Base-by-base conservation (phyloP, 1,140 invertebrate genomes). In the Grapholita molesta region DNA sequence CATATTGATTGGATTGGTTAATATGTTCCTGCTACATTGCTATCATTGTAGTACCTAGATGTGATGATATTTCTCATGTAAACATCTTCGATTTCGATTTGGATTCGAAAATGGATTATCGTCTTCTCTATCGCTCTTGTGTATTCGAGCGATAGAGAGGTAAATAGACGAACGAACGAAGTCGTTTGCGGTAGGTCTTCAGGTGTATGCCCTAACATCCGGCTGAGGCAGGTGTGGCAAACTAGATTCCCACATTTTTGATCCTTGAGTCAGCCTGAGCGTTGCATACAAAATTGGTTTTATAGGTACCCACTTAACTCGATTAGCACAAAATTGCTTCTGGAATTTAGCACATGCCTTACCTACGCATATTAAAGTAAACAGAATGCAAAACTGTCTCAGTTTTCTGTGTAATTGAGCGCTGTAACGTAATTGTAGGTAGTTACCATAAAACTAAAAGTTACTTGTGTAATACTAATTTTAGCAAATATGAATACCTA, bases 191-290 rank as follows among this genome's bases (percentile, higher is more conserved):
- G n/a, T n/a, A n/a, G n/a, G n/a, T n/a, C n/a, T n/a, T n/a, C 38
- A 28, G 28, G 48, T 52, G 66, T 32, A 52, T 67, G 38, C 28
- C 23, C 18, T 28, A 55, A 28, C 53, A 28, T 55, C 24, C 24
- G 53, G 53, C 15, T 55, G n/a, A 55, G 23, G 53, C 53, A 55
- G 53, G 53, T 55, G 53, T 55, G 53, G 53, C 53, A 55, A 55
- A 55, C 53, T 55, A 55, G 53, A 55, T 25, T 55, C 53, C 53
- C 24, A 12, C 53, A 55, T 25, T 55, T 55, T 55, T 55, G 53
- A 24, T 55, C 53, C 53, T 11, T 55, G 53, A 55, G 23, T 55
- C 53, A 55, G 53, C 6, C 53, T 28, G 53, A 25, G 53, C 9
- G 23, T 2, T 55, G 3, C 9, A 28, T 3, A 23, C 25, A 25